A percentile compares a stretch with the other conserved stretches of the same genome.
Conservation (phyloP, 2,888 invertebrate genomes). For the Diarsia mendica region DNA sequence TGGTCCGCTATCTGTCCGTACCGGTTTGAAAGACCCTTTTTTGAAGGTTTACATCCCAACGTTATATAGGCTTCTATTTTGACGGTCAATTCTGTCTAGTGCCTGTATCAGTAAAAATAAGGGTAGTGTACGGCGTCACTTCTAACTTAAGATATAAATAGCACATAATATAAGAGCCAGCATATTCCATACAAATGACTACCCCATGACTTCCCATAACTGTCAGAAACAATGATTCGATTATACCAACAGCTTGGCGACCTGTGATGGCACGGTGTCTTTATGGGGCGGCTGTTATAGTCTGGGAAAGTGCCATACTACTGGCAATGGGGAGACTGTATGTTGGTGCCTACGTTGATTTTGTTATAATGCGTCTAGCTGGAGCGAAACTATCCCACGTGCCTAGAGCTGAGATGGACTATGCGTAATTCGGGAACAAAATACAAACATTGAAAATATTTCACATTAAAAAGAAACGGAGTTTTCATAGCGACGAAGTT, state of each 20-base stretch:
- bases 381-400: background rate
- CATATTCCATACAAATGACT: background rate
- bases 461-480: background rate
- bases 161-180: background rate
- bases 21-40: background rate
- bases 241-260: conserved; percentile 21
- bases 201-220: conserved; percentile 45
- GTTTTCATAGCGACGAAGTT: background rate
- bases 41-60: background rate
- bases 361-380: background rate
- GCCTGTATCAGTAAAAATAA: background rate
- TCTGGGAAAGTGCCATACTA: background rate
- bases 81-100: background rate
- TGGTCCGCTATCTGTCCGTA: background rate
- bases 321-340: background rate
- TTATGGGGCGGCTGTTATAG: conserved; percentile 10
- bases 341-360: background rate
- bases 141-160: conserved; percentile 15
- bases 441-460: too few species aligned
- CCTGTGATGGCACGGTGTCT: conserved; percentile 15
- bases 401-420: background rate
- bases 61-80: background rate
- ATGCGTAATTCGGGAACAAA: background rate
- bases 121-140: background rate
- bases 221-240: conserved; percentile 35